Percentiles rank a stretch among this genome's conserved stretches.
Evolutionary conservation across 2,797 vertebrate genomes (phyloP).

Genomic region (Geotrypetes seraphini): DNA sequence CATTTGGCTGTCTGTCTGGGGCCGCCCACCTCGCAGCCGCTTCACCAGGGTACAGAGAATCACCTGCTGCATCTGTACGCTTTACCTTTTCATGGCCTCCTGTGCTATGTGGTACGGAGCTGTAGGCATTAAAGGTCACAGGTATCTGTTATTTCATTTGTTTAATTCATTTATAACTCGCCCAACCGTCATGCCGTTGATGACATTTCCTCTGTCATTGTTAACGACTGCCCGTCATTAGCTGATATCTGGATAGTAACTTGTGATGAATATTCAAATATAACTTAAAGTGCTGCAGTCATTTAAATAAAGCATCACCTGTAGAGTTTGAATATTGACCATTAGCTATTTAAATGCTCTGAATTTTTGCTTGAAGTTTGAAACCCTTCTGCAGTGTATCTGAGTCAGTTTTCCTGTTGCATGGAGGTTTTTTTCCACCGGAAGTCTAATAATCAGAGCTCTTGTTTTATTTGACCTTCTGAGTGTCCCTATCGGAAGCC

Average conservation of each 20-base stretch:
- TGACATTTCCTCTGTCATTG: no score
- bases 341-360: no score
- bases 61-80: conserved; percentile 47
- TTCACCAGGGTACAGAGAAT: conserved; percentile 66
- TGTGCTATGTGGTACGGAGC: conserved; percentile 64
- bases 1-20: conserved; percentile 68
- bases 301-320: no score
- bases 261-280: no score
- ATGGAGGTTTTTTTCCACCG: background rate
- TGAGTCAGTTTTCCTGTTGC: background rate
- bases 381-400: no score
- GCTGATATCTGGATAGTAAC: no score
- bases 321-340: no score
- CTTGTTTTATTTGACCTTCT: background rate
- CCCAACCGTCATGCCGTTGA: background rate
- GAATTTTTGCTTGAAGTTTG: no score
- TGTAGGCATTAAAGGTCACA: conserved; percentile 29
- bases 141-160: conserved; percentile 35
- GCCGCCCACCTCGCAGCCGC: conserved; percentile 46
- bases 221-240: no score
- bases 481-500: conserved; percentile 1
- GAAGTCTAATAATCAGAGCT: no score
- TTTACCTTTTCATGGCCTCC: conserved; percentile 58
- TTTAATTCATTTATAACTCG: no score
- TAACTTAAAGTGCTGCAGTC: no score